phyloP scores from a whole-genome alignment of 2,888 invertebrate genomes.

The Noctua janthe region DNA sequence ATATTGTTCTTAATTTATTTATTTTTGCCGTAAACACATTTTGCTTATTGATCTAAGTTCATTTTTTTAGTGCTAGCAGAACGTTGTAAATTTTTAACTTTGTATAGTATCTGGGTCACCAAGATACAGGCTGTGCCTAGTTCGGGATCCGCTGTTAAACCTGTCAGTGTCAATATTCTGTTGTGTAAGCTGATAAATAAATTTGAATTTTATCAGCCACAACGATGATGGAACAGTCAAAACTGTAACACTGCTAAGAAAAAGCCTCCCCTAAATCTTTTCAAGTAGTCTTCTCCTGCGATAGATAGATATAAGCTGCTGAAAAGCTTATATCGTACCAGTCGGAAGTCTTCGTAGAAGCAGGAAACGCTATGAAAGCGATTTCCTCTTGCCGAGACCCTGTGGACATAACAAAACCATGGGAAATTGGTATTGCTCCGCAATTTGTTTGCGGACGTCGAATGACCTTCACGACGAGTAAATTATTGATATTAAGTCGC shows the following conservation, averaged over 20 bases:
- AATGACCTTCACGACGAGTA: slow-evolving; percentile 8
- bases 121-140: no score
- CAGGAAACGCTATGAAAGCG: not conserved
- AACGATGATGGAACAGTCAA: not conserved
- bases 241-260: not conserved
- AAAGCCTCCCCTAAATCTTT: no score
- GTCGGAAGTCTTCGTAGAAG: not conserved
- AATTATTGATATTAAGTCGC: slow-evolving; percentile 41
- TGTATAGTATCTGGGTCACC: no score
- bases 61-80: no score
- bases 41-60: no score
- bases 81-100: no score
- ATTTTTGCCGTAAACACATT: no score
- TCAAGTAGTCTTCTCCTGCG: no score
- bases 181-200: no score
- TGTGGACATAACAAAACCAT: not conserved
- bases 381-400: not conserved
- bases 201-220: not conserved
- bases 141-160: no score
- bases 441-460: slow-evolving; percentile 31
- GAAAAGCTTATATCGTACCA: not conserved
- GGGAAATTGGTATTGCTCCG: slow-evolving; percentile 18
- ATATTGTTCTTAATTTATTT: no score
- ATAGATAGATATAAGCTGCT: not conserved
- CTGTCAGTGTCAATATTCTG: no score